These are phyloP conservation scores for Anoplolepis gracilipes DNA, from an alignment of 1,140 invertebrate genomes.

Conservation along the genomic window DNA sequence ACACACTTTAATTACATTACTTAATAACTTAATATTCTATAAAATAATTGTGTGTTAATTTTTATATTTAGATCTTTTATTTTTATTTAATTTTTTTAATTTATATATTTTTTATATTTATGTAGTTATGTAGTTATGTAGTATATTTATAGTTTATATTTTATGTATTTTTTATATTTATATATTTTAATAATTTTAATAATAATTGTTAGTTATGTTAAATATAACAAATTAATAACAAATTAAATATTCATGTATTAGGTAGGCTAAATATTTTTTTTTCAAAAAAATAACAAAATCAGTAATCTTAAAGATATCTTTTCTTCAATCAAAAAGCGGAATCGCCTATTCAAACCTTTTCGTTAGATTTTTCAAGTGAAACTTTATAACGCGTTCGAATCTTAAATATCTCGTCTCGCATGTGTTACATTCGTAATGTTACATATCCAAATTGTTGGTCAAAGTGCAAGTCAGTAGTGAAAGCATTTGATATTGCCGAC, in stretches of 20 bases:
- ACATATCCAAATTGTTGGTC: constrained; percentile 24
- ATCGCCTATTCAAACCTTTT: constrained; percentile 18
- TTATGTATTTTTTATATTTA: too few relatives aligned
- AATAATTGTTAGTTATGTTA: not conserved
- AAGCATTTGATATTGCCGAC: constrained; percentile 69
- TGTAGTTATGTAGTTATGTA: too few relatives aligned
- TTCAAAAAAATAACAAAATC: not conserved
- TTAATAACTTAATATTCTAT: constrained; percentile 3
- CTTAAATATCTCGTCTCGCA: constrained; percentile 4
- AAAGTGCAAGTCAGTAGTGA: constrained; percentile 64
- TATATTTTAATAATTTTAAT: not conserved
- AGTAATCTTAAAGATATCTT: not conserved
- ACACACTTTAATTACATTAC: too few relatives aligned
- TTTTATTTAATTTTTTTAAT: too few relatives aligned
- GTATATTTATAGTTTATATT: too few relatives aligned
- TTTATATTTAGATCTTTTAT: too few relatives aligned
- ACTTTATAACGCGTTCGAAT: constrained; percentile 10
- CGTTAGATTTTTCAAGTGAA: not conserved
- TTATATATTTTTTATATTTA: too few relatives aligned
- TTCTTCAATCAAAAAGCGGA: not conserved
- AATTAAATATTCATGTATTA: constrained; percentile 10
- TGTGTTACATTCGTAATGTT: constrained; percentile 6
- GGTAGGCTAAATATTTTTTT: not conserved
- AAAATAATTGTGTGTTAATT: not conserved
- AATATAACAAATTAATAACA: not conserved